Evolutionary conservation across 2,888 invertebrate genomes (phyloP).

Genomic region (Acholoe squamosa): DNA sequence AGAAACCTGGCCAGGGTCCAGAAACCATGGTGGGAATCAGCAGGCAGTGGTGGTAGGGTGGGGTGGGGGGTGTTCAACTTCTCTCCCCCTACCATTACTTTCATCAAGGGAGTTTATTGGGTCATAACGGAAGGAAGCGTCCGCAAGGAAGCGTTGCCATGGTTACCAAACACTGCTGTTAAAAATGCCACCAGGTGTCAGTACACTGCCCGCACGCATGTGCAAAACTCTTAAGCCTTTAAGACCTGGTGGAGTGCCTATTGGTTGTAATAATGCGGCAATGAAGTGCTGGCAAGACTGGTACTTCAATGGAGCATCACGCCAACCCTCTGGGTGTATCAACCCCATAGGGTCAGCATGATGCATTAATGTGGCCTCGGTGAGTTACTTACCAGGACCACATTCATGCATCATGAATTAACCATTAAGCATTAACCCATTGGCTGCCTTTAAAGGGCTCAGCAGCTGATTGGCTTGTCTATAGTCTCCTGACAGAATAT

Average conservation of each 20-base stretch:
- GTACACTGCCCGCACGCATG: neutral
- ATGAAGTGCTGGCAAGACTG: too few species aligned
- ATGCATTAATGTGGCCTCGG: too few species aligned
- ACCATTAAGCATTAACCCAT: too few species aligned
- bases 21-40: neutral
- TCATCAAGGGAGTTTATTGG: neutral
- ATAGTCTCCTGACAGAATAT: neutral
- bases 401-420: too few species aligned
- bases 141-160: neutral
- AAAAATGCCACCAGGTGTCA: slow-evolving; percentile 39
- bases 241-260: too few species aligned
- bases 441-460: too few species aligned
- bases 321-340: too few species aligned
- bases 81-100: neutral
- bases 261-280: too few species aligned
- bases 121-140: neutral
- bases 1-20: neutral
- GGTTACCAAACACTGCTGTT: neutral
- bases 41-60: neutral
- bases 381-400: too few species aligned
- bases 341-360: too few species aligned
- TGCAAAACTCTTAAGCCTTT: too few species aligned
- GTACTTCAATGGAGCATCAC: too few species aligned
- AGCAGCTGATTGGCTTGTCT: slow-evolving; percentile 43
- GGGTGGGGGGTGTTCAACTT: neutral